Percentiles rank a stretch among this genome's conserved stretches.
These are phyloP conservation scores for Eilema caniola DNA, from an alignment of 2,888 invertebrate genomes.

Conservation along the genomic window DNA sequence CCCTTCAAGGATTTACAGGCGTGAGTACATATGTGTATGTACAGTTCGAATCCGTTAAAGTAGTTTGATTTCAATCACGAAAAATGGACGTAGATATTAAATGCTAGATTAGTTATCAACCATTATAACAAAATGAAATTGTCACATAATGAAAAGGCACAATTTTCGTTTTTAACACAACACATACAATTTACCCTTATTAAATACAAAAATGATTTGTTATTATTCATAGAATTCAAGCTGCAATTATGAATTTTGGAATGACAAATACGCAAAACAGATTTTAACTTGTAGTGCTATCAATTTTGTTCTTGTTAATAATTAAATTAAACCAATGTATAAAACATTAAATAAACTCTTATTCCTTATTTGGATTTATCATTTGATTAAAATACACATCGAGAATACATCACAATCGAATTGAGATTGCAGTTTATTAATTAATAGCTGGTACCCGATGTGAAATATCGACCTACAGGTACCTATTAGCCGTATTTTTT, in stretches of 20 bases:
- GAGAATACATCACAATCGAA: neutral
- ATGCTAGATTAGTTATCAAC: too few relatives aligned
- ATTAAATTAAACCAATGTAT: neutral
- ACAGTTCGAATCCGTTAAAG: too few relatives aligned
- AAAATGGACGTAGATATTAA: too few relatives aligned
- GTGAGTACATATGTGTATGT: too few relatives aligned
- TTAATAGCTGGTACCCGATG: neutral
- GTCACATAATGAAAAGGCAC: too few relatives aligned
- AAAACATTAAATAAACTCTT: neutral
- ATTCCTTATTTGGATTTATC: neutral
- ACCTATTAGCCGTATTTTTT: neutral
- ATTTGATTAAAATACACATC: neutral
- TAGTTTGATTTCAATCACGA: too few relatives aligned
- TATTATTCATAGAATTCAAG: neutral
- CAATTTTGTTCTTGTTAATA: neutral
- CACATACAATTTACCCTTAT: neutral
- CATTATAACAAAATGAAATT: too few relatives aligned
- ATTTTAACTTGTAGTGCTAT: neutral
- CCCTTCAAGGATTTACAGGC: too few relatives aligned
- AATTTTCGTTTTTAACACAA: too few relatives aligned
- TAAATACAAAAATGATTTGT: neutral
- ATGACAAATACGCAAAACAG: neutral
- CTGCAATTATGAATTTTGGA: neutral
- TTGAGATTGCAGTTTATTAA: neutral
- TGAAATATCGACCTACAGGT: neutral